phyloP scores from a whole-genome alignment of 2,797 vertebrate species.

The Eutrigla gurnardus region DNA sequence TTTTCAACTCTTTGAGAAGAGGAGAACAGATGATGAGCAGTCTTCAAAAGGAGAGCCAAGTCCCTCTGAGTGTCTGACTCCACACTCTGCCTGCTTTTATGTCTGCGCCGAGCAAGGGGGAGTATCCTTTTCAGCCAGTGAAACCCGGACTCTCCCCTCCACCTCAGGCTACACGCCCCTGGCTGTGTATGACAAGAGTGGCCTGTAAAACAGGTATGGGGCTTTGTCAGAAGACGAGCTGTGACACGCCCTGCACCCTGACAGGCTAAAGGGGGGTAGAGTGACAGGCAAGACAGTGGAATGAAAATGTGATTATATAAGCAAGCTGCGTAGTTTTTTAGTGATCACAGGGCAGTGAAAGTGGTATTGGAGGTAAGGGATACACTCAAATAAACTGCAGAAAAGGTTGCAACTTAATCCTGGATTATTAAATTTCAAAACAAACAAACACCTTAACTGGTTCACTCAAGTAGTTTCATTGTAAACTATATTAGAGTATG shows the following conservation, averaged over 20 bases:
- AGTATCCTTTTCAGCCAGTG: slow-evolving; percentile 45
- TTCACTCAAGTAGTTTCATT: no score
- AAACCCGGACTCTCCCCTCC: slow-evolving; percentile 65
- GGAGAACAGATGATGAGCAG: slow-evolving; percentile 61
- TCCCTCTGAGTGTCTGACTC: slow-evolving; percentile 81
- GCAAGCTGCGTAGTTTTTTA: neutral
- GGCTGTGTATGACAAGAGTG: slow-evolving; percentile 66
- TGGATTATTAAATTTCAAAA: no score
- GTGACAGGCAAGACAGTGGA: neutral
- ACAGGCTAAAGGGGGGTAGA: slow-evolving; percentile 35
- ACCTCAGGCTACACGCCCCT: slow-evolving; percentile 36
- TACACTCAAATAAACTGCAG: no score
- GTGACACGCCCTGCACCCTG: slow-evolving; percentile 79
- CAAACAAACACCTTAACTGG: no score
- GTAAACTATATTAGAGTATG: no score
- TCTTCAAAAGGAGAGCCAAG: slow-evolving; percentile 84
- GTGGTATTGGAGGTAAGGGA: neutral
- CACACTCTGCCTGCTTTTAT: slow-evolving; percentile 71
- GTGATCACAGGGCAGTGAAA: no score
- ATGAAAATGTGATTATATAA: slow-evolving; percentile 26
- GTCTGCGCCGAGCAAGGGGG: slow-evolving; percentile 36
- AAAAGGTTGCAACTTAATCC: no score
- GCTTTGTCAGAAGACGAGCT: slow-evolving; percentile 75
- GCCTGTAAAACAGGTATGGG: slow-evolving; percentile 83
- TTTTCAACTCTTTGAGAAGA: slow-evolving; percentile 43